Evolutionary conservation across 1,140 invertebrate genomes (phyloP).

Genomic region (Cotesia chilonis): DNA sequence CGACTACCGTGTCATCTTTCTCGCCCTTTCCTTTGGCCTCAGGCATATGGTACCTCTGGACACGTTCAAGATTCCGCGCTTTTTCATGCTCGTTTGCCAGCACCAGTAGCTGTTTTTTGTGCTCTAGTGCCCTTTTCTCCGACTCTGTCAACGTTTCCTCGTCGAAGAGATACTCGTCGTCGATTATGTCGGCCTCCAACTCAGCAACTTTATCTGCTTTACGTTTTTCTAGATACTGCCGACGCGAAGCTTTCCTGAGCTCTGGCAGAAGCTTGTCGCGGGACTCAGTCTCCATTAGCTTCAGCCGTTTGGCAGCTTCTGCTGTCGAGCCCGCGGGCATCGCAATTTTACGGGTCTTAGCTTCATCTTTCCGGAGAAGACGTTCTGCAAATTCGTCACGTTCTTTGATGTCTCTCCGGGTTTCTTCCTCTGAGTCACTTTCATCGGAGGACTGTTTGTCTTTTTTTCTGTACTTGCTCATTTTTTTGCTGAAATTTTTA

Average conservation of each 20-base stretch:
- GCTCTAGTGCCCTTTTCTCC: conserved; percentile 85
- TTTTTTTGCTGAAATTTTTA: conserved; percentile 40
- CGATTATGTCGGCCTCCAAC: conserved; percentile 92
- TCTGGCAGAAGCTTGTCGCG: conserved; percentile 87
- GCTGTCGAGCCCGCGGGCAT: conserved; percentile 67
- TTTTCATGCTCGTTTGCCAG: conserved; percentile 96
- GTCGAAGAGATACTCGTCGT: conserved; percentile 96
- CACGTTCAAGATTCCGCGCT: conserved; percentile 89
- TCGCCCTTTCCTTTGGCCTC: conserved; percentile 70
- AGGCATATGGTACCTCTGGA: conserved; percentile 94
- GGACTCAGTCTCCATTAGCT: conserved; percentile 83
- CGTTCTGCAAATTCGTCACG: conserved; percentile 93
- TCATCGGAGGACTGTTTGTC: conserved; percentile 65
- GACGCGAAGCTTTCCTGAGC: conserved; percentile 87
- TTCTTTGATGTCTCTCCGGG: conserved; percentile 86
- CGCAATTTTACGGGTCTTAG: conserved; percentile 84
- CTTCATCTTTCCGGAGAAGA: conserved; percentile 90
- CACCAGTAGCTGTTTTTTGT: conserved; percentile 90
- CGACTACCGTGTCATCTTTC: conserved; percentile 63
- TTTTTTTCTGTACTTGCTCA: conserved; percentile 67
- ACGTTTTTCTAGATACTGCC: conserved; percentile 94
- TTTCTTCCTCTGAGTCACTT: conserved; percentile 74
- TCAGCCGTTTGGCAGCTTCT: conserved; percentile 91
- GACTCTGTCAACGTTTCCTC: conserved; percentile 86
- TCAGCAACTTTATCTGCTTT: conserved; percentile 97